phyloP scores from a whole-genome alignment of 2,113 vertebrate species.

The Hydropotes inermis region DNA sequence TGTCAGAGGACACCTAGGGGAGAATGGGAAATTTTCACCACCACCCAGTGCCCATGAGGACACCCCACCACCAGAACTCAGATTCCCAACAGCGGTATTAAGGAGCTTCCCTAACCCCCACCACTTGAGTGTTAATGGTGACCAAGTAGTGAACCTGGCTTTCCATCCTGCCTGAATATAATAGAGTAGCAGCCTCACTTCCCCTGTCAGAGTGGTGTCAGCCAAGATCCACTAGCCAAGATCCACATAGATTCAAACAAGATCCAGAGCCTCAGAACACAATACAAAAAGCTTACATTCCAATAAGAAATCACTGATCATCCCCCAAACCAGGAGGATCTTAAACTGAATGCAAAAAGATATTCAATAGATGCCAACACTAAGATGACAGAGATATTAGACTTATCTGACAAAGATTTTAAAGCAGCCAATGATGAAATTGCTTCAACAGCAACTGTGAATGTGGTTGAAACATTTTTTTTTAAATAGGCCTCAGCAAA shows the following conservation, averaged over 20 bases:
- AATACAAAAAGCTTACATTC: neutral
- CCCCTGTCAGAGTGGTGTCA: neutral
- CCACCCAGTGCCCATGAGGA: neutral
- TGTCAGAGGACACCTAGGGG: neutral
- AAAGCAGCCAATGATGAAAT: neutral
- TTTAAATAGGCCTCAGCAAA: neutral
- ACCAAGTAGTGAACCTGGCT: neutral
- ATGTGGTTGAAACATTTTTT: neutral
- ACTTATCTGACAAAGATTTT: neutral
- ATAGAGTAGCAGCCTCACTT: neutral
- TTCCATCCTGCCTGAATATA: neutral
- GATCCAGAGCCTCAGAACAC: neutral
- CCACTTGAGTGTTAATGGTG: no score
- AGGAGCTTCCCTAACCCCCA: neutral
- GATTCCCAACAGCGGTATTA: neutral
- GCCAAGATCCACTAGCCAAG: neutral
- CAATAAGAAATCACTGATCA: neutral
- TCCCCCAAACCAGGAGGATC: neutral
- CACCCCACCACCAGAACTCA: neutral
- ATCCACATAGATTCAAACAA: neutral
- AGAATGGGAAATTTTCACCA: neutral
- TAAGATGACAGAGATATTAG: neutral
- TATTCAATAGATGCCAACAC: neutral
- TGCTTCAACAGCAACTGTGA: neutral
- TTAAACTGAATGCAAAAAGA: neutral